Percentiles rank a stretch among this genome's conserved stretches.
These are phyloP conservation scores for Hydrotaea diabolus DNA, from an alignment of 2,888 invertebrate genomes.

Conservation along the genomic window DNA sequence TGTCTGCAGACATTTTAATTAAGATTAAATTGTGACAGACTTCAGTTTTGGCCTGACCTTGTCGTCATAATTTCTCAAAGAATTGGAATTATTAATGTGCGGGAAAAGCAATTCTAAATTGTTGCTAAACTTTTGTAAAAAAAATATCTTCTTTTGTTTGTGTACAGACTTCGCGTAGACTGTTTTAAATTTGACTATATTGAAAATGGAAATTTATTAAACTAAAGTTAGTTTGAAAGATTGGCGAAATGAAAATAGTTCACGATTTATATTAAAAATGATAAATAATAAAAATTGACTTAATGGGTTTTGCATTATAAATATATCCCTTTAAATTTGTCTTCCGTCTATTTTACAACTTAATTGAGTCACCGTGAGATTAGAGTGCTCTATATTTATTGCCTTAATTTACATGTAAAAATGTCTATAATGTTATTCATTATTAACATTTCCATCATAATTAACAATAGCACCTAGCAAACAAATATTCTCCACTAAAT, in stretches of 20 bases:
- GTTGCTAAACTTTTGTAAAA: not conserved
- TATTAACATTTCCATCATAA: not conserved
- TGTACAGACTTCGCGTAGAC: too few relatives aligned
- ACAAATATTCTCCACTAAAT: not conserved
- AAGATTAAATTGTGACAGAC: conserved; percentile 46
- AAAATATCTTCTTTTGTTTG: too few relatives aligned
- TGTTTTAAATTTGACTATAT: too few relatives aligned
- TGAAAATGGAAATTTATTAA: too few relatives aligned
- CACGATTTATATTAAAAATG: too few relatives aligned
- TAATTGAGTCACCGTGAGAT: not conserved
- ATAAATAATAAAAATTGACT: too few relatives aligned
- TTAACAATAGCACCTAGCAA: not conserved
- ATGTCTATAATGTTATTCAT: not conserved
- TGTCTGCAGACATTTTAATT: conserved; percentile 44
- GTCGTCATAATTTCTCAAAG: not conserved
- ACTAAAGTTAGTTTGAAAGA: too few relatives aligned
- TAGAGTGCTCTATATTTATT: not conserved
- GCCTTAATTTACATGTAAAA: too few relatives aligned
- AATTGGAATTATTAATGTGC: conserved; percentile 12
- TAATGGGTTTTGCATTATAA: too few relatives aligned
- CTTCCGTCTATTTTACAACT: too few relatives aligned
- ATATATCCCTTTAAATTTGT: too few relatives aligned
- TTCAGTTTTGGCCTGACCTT: conserved; percentile 32
- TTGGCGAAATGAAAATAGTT: too few relatives aligned
- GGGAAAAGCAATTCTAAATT: not conserved